These are phyloP conservation scores for Muraenolepis orangiensis DNA, from an alignment of 2,797 vertebrate species.

Conservation along the genomic window DNA sequence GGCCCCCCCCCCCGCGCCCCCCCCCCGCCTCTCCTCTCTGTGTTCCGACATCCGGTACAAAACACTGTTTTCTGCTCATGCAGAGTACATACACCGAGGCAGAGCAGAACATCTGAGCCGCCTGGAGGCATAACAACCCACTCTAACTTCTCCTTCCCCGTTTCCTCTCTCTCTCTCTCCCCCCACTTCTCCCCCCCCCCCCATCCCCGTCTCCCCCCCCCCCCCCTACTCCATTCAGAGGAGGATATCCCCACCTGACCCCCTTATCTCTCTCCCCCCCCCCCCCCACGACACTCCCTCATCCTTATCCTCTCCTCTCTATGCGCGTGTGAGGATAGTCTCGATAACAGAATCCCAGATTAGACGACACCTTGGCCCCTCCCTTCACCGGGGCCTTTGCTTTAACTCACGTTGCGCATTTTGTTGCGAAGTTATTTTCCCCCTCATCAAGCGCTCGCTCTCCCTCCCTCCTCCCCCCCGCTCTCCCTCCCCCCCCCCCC, in stretches of 20 bases:
- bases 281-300: too few species aligned
- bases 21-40: too few species aligned
- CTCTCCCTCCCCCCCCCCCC: not conserved
- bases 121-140: conserved; percentile 2
- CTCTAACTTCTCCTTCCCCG: not conserved
- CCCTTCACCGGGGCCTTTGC: too few species aligned
- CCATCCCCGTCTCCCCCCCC: not conserved
- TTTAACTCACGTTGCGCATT: not conserved
- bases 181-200: not conserved
- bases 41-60: not conserved
- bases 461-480: not conserved
- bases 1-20: too few species aligned
- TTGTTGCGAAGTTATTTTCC: not conserved
- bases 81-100: not conserved
- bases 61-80: not conserved
- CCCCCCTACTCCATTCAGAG: not conserved
- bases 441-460: not conserved
- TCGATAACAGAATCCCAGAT: too few species aligned
- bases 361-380: too few species aligned
- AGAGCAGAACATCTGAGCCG: not conserved
- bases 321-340: too few species aligned
- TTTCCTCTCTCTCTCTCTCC: conserved; percentile 12
- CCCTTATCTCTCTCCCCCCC: too few species aligned
- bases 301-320: too few species aligned
- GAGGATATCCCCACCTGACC: too few species aligned